Conservation (phyloP, 1,140 invertebrate species). For the Helicoverpa zea region DNA sequence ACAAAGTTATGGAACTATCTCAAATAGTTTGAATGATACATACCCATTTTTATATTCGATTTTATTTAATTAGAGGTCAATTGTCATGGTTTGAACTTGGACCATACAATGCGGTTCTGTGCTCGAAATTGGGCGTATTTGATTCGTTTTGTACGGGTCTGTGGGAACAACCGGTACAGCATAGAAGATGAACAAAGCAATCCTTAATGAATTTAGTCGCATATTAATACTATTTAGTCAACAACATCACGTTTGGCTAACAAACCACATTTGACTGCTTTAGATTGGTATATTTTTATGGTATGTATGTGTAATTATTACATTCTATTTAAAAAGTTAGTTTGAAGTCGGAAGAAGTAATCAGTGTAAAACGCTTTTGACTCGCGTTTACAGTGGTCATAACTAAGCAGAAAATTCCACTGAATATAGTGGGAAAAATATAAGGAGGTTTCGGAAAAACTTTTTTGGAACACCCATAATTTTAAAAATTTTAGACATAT, state of each 20-base stretch:
- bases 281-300: too few species aligned
- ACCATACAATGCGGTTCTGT: constrained; percentile 49
- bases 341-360: not conserved
- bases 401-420: not conserved
- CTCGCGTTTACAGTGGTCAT: constrained; percentile 7
- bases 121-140: constrained; percentile 57
- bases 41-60: too few species aligned
- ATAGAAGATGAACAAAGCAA: not conserved
- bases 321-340: not conserved
- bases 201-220: not conserved
- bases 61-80: not conserved
- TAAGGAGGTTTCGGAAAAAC: too few species aligned
- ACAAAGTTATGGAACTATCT: too few species aligned
- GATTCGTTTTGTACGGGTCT: constrained; percentile 55
- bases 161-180: not conserved
- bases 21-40: too few species aligned
- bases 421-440: not conserved
- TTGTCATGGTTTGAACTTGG: constrained; percentile 38
- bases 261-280: not conserved
- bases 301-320: not conserved
- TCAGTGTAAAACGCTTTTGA: not conserved
- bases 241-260: not conserved
- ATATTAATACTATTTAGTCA: too few species aligned
- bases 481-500: too few species aligned
- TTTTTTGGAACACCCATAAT: too few species aligned